Conservation (phyloP, 2,888 invertebrate genomes). For the Archaeoteleia sp. region DNA sequence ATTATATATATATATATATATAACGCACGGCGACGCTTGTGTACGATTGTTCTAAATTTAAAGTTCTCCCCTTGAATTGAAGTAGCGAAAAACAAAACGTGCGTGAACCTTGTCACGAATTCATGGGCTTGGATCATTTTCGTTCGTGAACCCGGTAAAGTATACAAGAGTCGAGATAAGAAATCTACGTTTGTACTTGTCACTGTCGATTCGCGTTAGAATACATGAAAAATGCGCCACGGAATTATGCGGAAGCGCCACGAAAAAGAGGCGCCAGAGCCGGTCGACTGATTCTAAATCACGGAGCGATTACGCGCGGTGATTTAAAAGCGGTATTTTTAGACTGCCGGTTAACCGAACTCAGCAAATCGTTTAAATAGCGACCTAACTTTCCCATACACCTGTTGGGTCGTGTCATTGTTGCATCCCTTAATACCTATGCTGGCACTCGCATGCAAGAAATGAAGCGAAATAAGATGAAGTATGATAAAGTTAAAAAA, state of each 20-base stretch:
- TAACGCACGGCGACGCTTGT: background rate
- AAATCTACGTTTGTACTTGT: background rate
- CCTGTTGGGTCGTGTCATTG: constrained; percentile 27
- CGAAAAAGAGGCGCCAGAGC: constrained; percentile 5
- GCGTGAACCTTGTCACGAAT: background rate
- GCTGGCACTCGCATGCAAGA: background rate
- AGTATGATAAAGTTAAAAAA: too few relatives aligned
- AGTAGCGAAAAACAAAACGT: constrained; percentile 1
- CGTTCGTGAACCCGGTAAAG: background rate
- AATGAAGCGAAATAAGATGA: too few relatives aligned
- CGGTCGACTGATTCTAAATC: constrained; percentile 22
- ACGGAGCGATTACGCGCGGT: constrained; percentile 54
- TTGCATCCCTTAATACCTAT: background rate
- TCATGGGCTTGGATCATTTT: background rate
- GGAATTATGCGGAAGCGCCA: constrained; percentile 38
- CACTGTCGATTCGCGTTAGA: constrained; percentile 1
- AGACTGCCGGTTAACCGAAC: constrained; percentile 65
- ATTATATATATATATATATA: too few relatives aligned
- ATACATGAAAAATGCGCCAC: constrained; percentile 5
- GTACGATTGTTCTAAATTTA: constrained; percentile 1
- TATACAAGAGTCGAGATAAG: too few relatives aligned
- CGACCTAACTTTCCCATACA: constrained; percentile 46
- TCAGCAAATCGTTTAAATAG: constrained; percentile 38
- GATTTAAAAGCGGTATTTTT: constrained; percentile 66
- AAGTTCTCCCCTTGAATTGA: background rate